These are phyloP conservation scores for Anastrepha obliqua DNA, from an alignment of 1,140 invertebrate species.

Conservation along the genomic window DNA sequence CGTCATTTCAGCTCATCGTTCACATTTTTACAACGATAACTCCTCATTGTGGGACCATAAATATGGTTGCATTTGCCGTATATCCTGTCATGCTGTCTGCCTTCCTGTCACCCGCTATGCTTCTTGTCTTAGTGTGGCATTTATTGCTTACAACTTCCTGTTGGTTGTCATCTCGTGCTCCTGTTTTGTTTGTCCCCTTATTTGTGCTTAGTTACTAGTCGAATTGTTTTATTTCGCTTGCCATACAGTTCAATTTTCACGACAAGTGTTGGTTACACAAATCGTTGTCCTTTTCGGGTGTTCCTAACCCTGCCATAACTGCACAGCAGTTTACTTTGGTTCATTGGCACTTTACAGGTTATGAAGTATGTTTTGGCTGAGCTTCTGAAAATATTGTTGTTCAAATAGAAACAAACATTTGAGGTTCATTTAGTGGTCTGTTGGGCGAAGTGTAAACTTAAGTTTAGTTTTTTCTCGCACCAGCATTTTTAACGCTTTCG, in stretches of 20 bases:
- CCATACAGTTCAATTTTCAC: constrained; percentile 20
- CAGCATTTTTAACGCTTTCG: no score
- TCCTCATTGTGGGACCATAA: background rate
- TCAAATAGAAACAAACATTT: background rate
- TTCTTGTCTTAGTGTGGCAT: constrained; percentile 15
- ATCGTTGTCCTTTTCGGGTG: background rate
- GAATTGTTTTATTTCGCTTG: constrained; percentile 26
- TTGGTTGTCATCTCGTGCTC: background rate
- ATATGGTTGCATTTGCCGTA: constrained; percentile 37
- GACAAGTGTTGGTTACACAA: constrained; percentile 22
- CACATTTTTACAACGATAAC: background rate
- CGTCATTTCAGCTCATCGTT: background rate
- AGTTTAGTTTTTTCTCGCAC: no score
- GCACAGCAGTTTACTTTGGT: background rate
- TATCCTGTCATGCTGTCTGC: constrained; percentile 4
- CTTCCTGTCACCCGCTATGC: background rate
- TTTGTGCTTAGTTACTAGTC: background rate
- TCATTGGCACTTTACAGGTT: background rate
- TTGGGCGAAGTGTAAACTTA: no score
- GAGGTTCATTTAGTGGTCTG: background rate
- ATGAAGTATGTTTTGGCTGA: background rate
- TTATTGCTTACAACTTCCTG: constrained; percentile 50
- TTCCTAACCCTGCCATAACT: background rate
- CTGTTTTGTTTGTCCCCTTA: background rate
- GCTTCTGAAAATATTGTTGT: background rate